Base-by-base conservation (phyloP, 2,113 vertebrate genomes). In the Phaethornis superciliosus region DNA sequence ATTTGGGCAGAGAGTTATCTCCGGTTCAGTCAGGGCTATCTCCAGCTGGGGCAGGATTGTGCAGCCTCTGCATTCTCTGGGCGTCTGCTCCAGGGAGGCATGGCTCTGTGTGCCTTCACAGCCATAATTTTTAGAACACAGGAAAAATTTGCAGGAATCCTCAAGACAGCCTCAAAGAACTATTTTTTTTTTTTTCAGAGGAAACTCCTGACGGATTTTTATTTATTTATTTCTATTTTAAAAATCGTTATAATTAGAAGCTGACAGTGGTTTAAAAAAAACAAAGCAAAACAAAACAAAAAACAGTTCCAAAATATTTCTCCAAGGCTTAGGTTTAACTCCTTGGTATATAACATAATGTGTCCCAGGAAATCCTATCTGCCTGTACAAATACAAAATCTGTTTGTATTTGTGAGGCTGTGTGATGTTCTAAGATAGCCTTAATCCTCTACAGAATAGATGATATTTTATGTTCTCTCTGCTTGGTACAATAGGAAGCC, bases 381-480 rank as follows among this genome's bases (percentile, higher is more conserved):
- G 22, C 12, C 4, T 85, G 40, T 40, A 40, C 40, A 40, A 40
- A 40, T 40, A 40, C 9, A 40, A 40, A 40, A 40, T 12, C 40
- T 40, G 47, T 87, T 88, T 71, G 27, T 77, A 46, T 90, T 91
- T 88, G 52, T 67, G 54, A 83, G 30, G 32, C 55, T 59, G 60
- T 15, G 71, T 89, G 79, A 68, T 89, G 33, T 70, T 89, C 80
- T 67, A 35, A 69, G 75, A 59, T 77, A 86, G 13, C 51, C 80
- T 85, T 93, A 91, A 91, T 88, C 59, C 44, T 85, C 62, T 89
- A 79, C 52, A 88, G 80, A 82, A 70, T 2, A 91, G 63, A 67
- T 69, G 22, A 3, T 85, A 42, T n/a, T 59, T 92, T 59, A 44
- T 23, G 74, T 89, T 82, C 52, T 89, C 70, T 85, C 78, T 89